Base-by-base conservation (phyloP, 2,888 invertebrate genomes). In the Agrochola lychnidis region DNA sequence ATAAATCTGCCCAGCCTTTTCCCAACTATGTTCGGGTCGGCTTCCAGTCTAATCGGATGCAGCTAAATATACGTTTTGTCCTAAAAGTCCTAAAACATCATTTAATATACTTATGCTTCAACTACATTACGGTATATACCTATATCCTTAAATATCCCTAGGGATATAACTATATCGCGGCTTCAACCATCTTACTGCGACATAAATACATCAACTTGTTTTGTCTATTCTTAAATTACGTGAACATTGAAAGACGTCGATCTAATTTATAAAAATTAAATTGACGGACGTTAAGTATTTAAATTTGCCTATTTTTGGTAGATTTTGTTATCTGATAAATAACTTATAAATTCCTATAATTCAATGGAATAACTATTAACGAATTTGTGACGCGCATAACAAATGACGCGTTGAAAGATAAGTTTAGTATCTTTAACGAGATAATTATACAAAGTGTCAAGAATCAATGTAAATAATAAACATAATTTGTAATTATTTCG, bases 391-490 rank as follows among this genome's bases (percentile, higher is more conserved):
- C 48, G 74, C 25, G 10, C 30, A 16, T 51, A 78, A 53, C 45
- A 63, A 16, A 36, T 48, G 7, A 64, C 51, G 57, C 53, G 4
- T 42, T 45, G 7, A 1, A 42, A 61, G 66, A 73, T 53, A 78
- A 77, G 57, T 70, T 40, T 40, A 42, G 6, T 19, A 12, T 51
- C 4, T 16, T 10, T 59, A 56, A 67, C 30, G 22, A 81, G 57
- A 76, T 70, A 59, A 59, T 81, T 76, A 81, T 40, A 42, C 40
- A 36, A 14, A 71, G 14, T 61, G 83, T 82, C 62, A 72, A 78
- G 56, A 62, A 22, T 82, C 36, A 80, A 72, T 22, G 67, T 82
- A 82, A 82, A 82, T 19, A 81, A 42, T 48, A 56, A 70, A 78
- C 30, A 48, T 63, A 36, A 51, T 70, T 70, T 61, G 40, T 64